phyloP scores from a whole-genome alignment of 1,140 invertebrate genomes.

The Myzus persicae region DNA sequence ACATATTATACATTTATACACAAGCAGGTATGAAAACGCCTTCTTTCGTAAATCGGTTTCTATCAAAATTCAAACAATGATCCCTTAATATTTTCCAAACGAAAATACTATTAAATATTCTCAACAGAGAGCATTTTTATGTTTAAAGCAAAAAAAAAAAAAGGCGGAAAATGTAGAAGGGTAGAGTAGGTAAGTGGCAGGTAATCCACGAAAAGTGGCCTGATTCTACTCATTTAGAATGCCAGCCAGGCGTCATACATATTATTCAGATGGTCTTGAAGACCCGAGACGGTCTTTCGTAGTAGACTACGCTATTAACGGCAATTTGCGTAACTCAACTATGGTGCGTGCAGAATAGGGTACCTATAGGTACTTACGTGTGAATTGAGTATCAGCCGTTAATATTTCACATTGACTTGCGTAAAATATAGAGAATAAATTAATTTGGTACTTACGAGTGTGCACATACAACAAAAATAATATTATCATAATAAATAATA shows the following conservation, averaged over 20 bases:
- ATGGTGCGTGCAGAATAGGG: neutral
- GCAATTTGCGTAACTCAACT: slow-evolving; percentile 26
- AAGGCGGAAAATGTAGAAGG: neutral
- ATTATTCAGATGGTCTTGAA: slow-evolving; percentile 36
- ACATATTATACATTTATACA: neutral
- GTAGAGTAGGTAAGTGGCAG: neutral
- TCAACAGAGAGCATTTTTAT: neutral
- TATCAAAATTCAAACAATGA: slow-evolving; percentile 24
- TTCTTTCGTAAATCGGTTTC: neutral
- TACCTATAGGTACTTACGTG: neutral
- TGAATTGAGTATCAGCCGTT: neutral
- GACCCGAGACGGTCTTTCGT: neutral
- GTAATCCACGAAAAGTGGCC: slow-evolving; percentile 29
- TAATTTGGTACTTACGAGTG: neutral
- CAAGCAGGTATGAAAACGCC: neutral
- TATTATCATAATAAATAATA: neutral
- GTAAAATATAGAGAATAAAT: neutral
- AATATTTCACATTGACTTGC: neutral
- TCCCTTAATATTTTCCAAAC: neutral
- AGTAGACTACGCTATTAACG: neutral
- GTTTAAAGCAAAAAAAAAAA: neutral
- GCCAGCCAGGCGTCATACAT: slow-evolving; percentile 30
- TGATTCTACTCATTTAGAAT: slow-evolving; percentile 21
- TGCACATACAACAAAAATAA: neutral
- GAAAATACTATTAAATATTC: slow-evolving; percentile 31